Percentiles rank a stretch among this genome's conserved stretches.
These are phyloP conservation scores for Periophthalmodon schlosseri DNA, from an alignment of 2,113 vertebrate genomes.

Conservation along the genomic window DNA sequence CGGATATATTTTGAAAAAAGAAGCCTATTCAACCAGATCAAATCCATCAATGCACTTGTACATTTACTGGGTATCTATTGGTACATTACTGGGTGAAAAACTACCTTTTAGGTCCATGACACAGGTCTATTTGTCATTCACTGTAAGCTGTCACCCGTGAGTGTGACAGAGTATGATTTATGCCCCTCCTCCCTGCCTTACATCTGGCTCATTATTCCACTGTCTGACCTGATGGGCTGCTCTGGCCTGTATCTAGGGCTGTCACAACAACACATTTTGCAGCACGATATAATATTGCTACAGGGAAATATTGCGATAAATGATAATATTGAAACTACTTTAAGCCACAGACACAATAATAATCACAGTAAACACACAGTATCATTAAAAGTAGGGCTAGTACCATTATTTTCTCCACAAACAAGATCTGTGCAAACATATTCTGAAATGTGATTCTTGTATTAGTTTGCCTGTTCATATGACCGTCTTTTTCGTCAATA, in stretches of 20 bases:
- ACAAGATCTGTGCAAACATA: too few relatives aligned
- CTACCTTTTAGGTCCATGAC: background rate
- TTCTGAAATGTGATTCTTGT: too few relatives aligned
- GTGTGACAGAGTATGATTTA: slow-evolving; percentile 21
- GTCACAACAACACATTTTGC: too few relatives aligned
- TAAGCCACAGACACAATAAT: too few relatives aligned
- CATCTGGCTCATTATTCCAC: slow-evolving; percentile 19
- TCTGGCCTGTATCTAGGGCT: background rate
- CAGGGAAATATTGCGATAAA: too few relatives aligned
- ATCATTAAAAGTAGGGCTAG: too few relatives aligned
- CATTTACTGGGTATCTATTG: background rate
- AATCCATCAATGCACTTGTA: background rate
- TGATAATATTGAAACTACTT: too few relatives aligned
- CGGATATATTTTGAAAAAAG: background rate
- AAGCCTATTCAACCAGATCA: background rate
- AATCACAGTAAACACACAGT: too few relatives aligned
- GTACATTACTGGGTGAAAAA: background rate
- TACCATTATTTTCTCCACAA: too few relatives aligned
- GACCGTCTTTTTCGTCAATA: too few relatives aligned
- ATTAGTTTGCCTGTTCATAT: too few relatives aligned
- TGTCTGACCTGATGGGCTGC: background rate
- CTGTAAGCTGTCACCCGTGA: slow-evolving; percentile 1
- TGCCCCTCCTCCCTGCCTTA: background rate
- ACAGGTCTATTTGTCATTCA: slow-evolving; percentile 9
- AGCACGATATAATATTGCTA: too few relatives aligned